A percentile compares a stretch with the other conserved stretches of the same genome.
phyloP scores from a whole-genome alignment of 2,888 invertebrate genomes.

The Spilosoma lubricipeda region DNA sequence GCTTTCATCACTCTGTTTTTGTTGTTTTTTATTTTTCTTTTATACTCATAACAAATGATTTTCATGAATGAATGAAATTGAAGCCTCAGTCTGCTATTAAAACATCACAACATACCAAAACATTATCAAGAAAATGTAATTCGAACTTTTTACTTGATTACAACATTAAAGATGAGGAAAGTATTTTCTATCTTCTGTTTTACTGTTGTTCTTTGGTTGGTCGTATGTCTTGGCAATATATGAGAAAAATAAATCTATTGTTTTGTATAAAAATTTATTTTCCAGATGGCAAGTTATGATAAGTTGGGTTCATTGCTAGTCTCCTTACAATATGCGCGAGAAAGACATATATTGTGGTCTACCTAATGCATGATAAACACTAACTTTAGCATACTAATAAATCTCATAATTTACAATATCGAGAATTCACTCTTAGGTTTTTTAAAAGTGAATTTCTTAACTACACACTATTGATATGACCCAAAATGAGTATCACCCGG shows the following conservation, averaged over 20 bases:
- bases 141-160: background rate
- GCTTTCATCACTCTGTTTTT: background rate
- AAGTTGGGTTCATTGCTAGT: slow-evolving; percentile 28
- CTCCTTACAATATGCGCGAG: slow-evolving; percentile 15
- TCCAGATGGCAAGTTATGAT: slow-evolving; percentile 31
- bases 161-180: too few species aligned
- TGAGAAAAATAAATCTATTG: slow-evolving; percentile 28
- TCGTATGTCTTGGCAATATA: slow-evolving; percentile 5
- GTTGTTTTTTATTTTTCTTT: background rate
- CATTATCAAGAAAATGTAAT: background rate
- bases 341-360: slow-evolving; percentile 25
- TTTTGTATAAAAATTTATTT: slow-evolving; percentile 22
- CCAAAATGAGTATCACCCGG: slow-evolving; percentile 1
- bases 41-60: background rate
- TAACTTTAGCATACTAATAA: slow-evolving; percentile 29
- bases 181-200: background rate
- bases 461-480: slow-evolving; percentile 17
- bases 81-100: too few species aligned
- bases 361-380: slow-evolving; percentile 26
- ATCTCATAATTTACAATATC: slow-evolving; percentile 30
- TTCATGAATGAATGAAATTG: too few species aligned
- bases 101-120: background rate
- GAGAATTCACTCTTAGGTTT: slow-evolving; percentile 19
- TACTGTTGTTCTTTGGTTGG: slow-evolving; percentile 28
- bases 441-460: slow-evolving; percentile 20